phyloP scores from a whole-genome alignment of 2,113 vertebrate species.

The Azemiops feae region DNA sequence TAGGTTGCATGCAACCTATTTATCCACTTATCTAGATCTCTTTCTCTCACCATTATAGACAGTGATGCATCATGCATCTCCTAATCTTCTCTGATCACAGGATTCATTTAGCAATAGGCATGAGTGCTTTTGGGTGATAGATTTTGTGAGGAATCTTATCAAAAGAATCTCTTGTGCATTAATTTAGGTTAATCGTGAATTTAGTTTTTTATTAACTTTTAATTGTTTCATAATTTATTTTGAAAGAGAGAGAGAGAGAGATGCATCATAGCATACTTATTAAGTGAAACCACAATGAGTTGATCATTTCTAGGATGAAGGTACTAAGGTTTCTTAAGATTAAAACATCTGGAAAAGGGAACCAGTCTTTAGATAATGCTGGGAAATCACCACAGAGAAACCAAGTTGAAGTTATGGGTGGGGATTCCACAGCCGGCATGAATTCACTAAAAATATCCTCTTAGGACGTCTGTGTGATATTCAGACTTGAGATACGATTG shows the following conservation, averaged over 20 bases:
- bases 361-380: background rate
- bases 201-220: background rate
- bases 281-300: background rate
- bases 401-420: background rate
- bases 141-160: background rate
- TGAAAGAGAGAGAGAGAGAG: background rate
- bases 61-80: background rate
- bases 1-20: background rate
- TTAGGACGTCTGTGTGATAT: background rate
- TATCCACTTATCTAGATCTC: background rate
- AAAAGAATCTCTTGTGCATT: background rate
- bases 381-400: background rate
- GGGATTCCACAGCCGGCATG: background rate
- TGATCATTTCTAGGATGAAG: background rate
- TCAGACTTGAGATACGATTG: background rate
- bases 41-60: background rate
- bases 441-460: background rate
- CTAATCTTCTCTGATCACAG: background rate
- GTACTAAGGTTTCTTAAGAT: background rate
- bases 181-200: background rate
- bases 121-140: background rate
- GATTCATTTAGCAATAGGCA: background rate
- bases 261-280: background rate
- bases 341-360: background rate
- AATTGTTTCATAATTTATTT: background rate